Evolutionary conservation across 2,113 vertebrate species (phyloP).

Genomic region (Desmodus rotundus): DNA sequence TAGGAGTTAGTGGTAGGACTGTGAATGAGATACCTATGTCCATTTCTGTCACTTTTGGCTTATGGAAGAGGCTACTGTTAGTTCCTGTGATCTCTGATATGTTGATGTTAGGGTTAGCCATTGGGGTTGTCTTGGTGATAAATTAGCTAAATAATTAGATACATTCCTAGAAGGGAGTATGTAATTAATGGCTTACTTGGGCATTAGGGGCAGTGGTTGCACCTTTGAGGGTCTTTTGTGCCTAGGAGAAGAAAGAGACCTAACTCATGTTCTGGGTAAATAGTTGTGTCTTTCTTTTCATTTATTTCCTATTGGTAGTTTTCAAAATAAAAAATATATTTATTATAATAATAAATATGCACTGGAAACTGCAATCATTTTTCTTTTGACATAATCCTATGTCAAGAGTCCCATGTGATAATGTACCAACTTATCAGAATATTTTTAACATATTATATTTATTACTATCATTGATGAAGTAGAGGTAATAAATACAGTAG

Average conservation of each 20-base stretch:
- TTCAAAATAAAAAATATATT: neutral
- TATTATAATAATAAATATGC: neutral
- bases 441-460: neutral
- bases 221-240: neutral
- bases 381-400: neutral
- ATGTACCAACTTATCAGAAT: neutral
- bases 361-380: neutral
- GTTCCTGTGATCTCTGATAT: neutral
- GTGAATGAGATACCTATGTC: neutral
- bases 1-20: neutral
- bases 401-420: neutral
- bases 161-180: neutral
- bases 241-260: neutral
- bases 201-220: neutral
- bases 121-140: neutral
- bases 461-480: neutral
- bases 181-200: neutral
- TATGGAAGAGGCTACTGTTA: neutral
- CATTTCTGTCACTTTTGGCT: neutral
- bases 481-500: neutral
- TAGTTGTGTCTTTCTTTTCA: neutral
- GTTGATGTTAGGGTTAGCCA: neutral
- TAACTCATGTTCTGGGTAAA: neutral
- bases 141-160: neutral
- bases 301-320: neutral